Evolutionary conservation across 2,888 invertebrate genomes (phyloP).

Genomic region (Caenorhabditis wallacei): DNA sequence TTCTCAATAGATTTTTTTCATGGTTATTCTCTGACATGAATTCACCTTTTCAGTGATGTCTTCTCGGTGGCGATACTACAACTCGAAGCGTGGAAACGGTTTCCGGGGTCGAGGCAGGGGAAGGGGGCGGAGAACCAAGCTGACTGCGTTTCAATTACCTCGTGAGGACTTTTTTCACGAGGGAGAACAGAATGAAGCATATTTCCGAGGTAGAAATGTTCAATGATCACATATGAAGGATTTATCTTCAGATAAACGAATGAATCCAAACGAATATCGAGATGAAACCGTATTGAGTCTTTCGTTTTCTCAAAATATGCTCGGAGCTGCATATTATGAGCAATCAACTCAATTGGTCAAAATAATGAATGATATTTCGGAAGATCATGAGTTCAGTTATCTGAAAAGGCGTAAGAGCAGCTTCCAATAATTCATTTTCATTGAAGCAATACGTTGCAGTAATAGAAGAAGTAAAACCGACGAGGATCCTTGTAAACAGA

Average conservation of each 20-base stretch:
- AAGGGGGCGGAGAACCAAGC: constrained; percentile 22
- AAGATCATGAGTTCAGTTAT: constrained; percentile 72
- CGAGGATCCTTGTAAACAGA: constrained; percentile 72
- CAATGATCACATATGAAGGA: background rate
- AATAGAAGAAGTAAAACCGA: constrained; percentile 74
- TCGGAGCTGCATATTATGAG: constrained; percentile 71
- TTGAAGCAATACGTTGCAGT: constrained; percentile 62
- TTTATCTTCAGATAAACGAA: constrained; percentile 32
- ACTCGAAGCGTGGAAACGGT: constrained; percentile 45
- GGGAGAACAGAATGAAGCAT: constrained; percentile 5
- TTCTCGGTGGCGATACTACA: constrained; percentile 51
- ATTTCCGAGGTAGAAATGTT: constrained; percentile 11
- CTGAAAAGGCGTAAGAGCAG: constrained; percentile 66
- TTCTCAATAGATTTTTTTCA: too few species aligned
- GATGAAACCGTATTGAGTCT: constrained; percentile 54
- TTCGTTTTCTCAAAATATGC: constrained; percentile 49
- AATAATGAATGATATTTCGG: constrained; percentile 75
- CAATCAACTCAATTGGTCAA: constrained; percentile 63
- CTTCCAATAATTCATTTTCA: background rate
- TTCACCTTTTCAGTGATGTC: too few species aligned
- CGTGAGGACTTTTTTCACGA: constrained; percentile 35
- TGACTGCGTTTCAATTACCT: constrained; percentile 32
- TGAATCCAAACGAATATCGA: constrained; percentile 45
- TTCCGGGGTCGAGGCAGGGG: constrained; percentile 47
- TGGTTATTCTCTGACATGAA: too few species aligned